These are phyloP conservation scores for Pelecanus crispus DNA, from an alignment of 2,113 vertebrate genomes.

Conservation along the genomic window DNA sequence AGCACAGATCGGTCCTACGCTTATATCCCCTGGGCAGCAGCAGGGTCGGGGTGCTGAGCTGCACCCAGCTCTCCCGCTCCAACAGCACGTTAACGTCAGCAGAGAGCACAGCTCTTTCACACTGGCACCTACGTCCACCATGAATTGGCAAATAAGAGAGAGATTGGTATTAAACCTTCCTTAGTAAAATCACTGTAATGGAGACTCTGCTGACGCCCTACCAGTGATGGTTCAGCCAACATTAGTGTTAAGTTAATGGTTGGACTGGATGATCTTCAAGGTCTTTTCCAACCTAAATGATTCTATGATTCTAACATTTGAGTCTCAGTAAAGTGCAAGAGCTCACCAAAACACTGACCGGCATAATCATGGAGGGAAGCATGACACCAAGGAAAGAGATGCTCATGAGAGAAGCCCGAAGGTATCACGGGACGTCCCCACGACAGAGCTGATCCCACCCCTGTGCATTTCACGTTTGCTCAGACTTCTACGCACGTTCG, in stretches of 20 bases:
- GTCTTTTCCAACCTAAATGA: no score
- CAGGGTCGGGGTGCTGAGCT: not conserved
- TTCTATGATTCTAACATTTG: no score
- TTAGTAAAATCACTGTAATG: not conserved
- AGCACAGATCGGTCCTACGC: not conserved
- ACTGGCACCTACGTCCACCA: fast-evolving
- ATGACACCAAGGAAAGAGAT: not conserved
- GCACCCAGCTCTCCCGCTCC: not conserved
- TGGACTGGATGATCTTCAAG: no score
- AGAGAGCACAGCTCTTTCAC: not conserved
- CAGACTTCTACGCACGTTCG: fast-evolving
- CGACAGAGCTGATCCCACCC: not conserved
- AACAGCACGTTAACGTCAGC: not conserved
- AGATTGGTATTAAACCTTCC: not conserved
- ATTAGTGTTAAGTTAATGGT: no score
- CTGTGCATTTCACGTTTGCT: fast-evolving
- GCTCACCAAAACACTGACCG: not conserved
- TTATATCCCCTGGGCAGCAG: not conserved
- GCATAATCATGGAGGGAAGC: not conserved
- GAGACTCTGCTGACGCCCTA: not conserved
- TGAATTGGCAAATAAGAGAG: not conserved
- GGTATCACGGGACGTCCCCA: fast-evolving
- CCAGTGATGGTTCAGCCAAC: not conserved
- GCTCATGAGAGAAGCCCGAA: not conserved
- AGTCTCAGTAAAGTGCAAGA: not conserved